Evolutionary conservation across 2,888 invertebrate genomes (phyloP), one percentile per base, ranked within the genome.

Genomic region (Glyphotaelius pellucidus): DNA sequence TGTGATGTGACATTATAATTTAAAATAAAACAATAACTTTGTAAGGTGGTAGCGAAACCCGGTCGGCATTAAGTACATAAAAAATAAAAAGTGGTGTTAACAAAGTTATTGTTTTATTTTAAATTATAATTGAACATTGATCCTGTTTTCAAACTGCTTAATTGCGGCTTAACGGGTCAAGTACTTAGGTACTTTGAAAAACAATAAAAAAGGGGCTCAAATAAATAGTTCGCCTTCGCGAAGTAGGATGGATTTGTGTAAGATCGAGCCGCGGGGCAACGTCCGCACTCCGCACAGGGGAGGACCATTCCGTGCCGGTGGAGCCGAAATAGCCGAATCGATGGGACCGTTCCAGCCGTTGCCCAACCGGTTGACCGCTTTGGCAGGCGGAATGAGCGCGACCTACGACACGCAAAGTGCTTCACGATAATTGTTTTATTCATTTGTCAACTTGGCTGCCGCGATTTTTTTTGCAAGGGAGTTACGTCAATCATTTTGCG

Each of bases 331-430:
- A 79, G 88, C 35, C 30, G 67, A 19, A 38, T 67, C 25, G n/a
- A 35, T n/a, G 85, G 35, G 85, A 85, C 47, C 86, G 86, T 42
- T 86, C 42, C 42, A n/a, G 79, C 11, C 80, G 79, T 25, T 19
- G 88, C 79, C 88, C 35, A 35, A 89, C 42, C 11, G 30, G 88
- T 89, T 35, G 67, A 79, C 88, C 79, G 88, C 79, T 89, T 89
- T 89, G 88, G 88, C 88, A 38, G 79, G 67, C 88, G 88, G 88
- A 89, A 79, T 38, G 67, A 79, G 35, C 38, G 32, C 88, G 88
- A 89, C 88, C 47, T 80, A 80, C 80, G 88, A 88, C 88, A 88
- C 38, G 80, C 88, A n/a, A 15, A 4, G 67, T 67, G 67, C 67
- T 67, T 67, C 67, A 25, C 67, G 9, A 25, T 67, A 7, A 67